These are phyloP conservation scores for Heteromormyrus szaboi DNA, from an alignment of 2,797 vertebrate genomes.

Conservation along the genomic window DNA sequence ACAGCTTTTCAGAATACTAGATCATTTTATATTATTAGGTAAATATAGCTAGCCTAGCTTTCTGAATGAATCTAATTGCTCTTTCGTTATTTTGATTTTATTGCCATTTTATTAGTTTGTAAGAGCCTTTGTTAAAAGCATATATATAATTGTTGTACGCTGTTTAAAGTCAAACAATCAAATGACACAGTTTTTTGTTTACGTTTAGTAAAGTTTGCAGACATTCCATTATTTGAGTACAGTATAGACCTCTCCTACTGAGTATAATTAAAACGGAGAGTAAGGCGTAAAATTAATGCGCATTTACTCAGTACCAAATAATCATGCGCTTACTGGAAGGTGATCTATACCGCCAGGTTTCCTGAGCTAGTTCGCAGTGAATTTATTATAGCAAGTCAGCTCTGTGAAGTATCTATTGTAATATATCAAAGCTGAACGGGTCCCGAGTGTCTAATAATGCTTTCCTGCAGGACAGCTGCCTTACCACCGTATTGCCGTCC, in stretches of 20 bases:
- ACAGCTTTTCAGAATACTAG: neutral
- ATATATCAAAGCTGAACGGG: slow-evolving; percentile 5
- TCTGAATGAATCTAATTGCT: neutral
- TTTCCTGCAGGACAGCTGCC: neutral
- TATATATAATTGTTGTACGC: neutral
- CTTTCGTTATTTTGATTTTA: neutral
- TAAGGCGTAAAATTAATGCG: neutral
- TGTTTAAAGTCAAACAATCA: slow-evolving; percentile 9
- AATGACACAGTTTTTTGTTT: neutral
- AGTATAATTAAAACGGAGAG: slow-evolving; percentile 11
- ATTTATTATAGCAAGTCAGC: slow-evolving; percentile 4
- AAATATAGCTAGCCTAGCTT: neutral
- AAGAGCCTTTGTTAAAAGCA: neutral
- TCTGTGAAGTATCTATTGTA: slow-evolving; percentile 1
- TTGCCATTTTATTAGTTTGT: neutral
- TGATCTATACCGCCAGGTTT: slow-evolving; percentile 6
- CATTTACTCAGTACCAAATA: neutral
- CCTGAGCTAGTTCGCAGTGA: neutral
- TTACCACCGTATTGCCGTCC: neutral
- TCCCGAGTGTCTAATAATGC: neutral
- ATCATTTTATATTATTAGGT: neutral
- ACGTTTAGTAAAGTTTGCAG: neutral
- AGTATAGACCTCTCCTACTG: slow-evolving; percentile 12
- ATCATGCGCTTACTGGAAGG: neutral
- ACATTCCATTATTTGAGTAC: neutral